Conservation (phyloP, 2,797 vertebrate species). For the Enoplosus armatus region DNA sequence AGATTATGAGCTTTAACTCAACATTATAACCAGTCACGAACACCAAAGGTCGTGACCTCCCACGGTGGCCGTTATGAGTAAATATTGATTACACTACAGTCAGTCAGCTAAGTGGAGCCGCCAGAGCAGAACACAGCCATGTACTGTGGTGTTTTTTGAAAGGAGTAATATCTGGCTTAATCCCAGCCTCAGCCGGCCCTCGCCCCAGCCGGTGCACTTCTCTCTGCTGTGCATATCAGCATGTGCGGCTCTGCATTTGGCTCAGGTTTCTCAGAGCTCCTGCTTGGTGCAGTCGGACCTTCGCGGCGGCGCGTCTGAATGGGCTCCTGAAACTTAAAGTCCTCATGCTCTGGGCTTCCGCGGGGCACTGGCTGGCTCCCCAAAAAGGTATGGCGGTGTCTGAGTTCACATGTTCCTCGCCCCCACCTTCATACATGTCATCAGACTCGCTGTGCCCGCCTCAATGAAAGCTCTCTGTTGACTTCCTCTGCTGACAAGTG, state of each 20-base stretch:
- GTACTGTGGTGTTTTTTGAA: slow-evolving; percentile 66
- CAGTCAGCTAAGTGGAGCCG: slow-evolving; percentile 75
- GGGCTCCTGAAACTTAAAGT: slow-evolving; percentile 57
- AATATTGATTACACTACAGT: slow-evolving; percentile 80
- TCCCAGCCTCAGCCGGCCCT: slow-evolving; percentile 68
- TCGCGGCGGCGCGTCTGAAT: slow-evolving; percentile 33
- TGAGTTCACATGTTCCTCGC: slow-evolving; percentile 67
- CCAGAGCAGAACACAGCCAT: slow-evolving; percentile 70
- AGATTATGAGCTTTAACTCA: slow-evolving; percentile 68
- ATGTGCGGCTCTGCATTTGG: slow-evolving; percentile 59
- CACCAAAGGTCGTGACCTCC: slow-evolving; percentile 79
- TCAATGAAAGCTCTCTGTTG: slow-evolving; percentile 72
- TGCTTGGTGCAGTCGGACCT: slow-evolving; percentile 57
- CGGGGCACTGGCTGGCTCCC: slow-evolving; percentile 43
- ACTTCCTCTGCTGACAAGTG: slow-evolving; percentile 87
- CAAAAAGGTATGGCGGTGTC: slow-evolving; percentile 41
- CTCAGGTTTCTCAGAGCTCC: slow-evolving; percentile 74
- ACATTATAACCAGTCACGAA: slow-evolving; percentile 74
- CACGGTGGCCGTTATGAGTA: slow-evolving; percentile 78
- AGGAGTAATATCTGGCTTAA: slow-evolving; percentile 73
- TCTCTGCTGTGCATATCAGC: slow-evolving; percentile 74
- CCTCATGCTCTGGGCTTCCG: slow-evolving; percentile 42
- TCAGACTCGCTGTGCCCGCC: slow-evolving; percentile 68
- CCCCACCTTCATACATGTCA: slow-evolving; percentile 78
- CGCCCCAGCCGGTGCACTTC: slow-evolving; percentile 56